Percentiles rank a stretch among this genome's conserved stretches.
phyloP scores from a whole-genome alignment of 2,888 invertebrate species.

The Hypercompe scribonia region DNA sequence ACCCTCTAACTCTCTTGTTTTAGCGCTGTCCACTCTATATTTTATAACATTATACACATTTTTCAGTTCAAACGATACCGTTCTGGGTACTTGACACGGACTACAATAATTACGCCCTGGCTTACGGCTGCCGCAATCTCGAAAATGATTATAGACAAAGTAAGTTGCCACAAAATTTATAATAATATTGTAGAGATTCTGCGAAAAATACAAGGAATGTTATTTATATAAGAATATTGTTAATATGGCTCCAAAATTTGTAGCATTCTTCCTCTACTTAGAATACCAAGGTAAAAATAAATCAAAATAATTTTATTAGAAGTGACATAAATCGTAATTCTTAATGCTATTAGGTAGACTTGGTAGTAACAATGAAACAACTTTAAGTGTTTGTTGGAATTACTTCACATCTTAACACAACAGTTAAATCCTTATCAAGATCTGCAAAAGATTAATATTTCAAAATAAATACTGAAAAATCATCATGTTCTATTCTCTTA shows the following conservation, averaged over 20 bases:
- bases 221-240: neutral
- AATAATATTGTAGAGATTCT: neutral
- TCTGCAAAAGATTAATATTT: too few relatives aligned
- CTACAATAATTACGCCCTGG: slow-evolving; percentile 85
- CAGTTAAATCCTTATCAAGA: too few relatives aligned
- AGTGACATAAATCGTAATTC: too few relatives aligned
- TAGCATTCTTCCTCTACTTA: neutral
- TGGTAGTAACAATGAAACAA: too few relatives aligned
- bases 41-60: neutral
- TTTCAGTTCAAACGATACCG: slow-evolving; percentile 49
- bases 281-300: too few relatives aligned
- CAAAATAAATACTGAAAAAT: too few relatives aligned
- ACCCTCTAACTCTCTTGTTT: neutral
- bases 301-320: too few relatives aligned
- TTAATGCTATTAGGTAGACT: too few relatives aligned
- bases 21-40: neutral
- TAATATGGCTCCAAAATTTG: neutral
- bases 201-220: neutral
- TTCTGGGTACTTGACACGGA: slow-evolving; percentile 88
- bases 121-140: slow-evolving; percentile 86
- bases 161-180: slow-evolving; percentile 16
- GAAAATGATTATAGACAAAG: slow-evolving; percentile 44
- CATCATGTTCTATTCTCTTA: too few relatives aligned
- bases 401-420: too few relatives aligned
- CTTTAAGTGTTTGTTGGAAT: too few relatives aligned